Conservation (phyloP, 2,888 invertebrate species). For the Athrips mouffetella region DNA sequence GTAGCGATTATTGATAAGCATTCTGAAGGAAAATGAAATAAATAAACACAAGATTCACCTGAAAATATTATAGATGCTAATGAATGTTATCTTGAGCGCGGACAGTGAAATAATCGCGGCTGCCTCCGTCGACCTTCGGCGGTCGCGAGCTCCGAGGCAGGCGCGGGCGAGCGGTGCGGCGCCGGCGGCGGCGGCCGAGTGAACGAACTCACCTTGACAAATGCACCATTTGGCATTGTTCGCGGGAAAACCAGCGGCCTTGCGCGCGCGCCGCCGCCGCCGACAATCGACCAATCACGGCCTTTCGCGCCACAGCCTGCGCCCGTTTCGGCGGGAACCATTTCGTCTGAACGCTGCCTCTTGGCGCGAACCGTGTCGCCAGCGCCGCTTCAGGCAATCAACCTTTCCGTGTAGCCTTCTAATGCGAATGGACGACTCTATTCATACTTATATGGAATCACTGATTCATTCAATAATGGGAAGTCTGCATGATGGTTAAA, state of each 20-base stretch:
- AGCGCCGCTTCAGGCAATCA: conserved; percentile 27
- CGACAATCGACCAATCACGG: conserved; percentile 59
- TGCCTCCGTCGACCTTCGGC: conserved; percentile 17
- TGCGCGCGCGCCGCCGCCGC: conserved; percentile 65
- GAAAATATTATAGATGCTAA: conserved; percentile 59
- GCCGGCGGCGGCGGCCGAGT: conserved; percentile 64
- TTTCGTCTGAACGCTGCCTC: conserved; percentile 45
- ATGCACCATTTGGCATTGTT: conserved; percentile 80
- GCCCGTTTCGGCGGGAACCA: conserved; percentile 66
- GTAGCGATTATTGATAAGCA: too few relatives aligned
- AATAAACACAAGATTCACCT: conserved; percentile 58
- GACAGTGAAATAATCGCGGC: conserved; percentile 30
- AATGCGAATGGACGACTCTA: conserved; percentile 12
- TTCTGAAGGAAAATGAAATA: not conserved
- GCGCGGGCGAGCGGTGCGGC: conserved; percentile 45
- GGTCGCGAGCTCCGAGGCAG: conserved; percentile 47
- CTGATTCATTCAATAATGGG: conserved; percentile 16
- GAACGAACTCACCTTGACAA: conserved; percentile 79
- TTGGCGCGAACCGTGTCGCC: conserved; percentile 43
- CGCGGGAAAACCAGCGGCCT: conserved; percentile 78
- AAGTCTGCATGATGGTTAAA: conserved; percentile 23
- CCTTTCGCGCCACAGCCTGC: conserved; percentile 75
- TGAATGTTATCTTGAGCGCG: conserved; percentile 57
- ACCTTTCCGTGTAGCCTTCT: conserved; percentile 31
- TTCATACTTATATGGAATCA: conserved; percentile 1